Percentiles rank a stretch among this genome's conserved stretches.
These are phyloP conservation scores for Bellardia bayeri DNA, from an alignment of 2,888 invertebrate species.

Conservation along the genomic window DNA sequence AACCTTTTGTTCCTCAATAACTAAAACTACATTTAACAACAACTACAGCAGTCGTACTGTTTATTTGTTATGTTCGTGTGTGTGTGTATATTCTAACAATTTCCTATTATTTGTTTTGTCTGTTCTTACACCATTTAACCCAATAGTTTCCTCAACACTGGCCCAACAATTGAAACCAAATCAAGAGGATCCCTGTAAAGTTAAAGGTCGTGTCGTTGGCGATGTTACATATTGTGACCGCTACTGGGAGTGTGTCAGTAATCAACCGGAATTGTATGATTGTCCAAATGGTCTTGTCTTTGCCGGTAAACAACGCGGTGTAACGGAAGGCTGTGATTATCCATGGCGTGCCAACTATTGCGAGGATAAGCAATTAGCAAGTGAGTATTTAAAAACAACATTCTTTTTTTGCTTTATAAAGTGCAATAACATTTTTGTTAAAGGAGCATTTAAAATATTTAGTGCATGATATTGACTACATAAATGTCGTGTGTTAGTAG, in stretches of 20 bases:
- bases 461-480: no score
- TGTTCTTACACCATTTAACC: conserved; percentile 27
- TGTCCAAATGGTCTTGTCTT: conserved; percentile 96
- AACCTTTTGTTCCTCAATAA: conserved; percentile 16
- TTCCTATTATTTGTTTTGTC: conserved; percentile 44
- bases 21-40: conserved; percentile 19
- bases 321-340: conserved; percentile 95
- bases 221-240: conserved; percentile 93
- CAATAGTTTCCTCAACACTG: conserved; percentile 64
- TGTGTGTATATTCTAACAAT: conserved; percentile 13
- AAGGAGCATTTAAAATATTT: no score
- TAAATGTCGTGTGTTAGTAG: no score
- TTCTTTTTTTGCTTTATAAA: background rate
- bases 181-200: conserved; percentile 92
- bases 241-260: conserved; percentile 93
- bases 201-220: conserved; percentile 89
- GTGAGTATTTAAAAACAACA: conserved; percentile 84
- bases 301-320: conserved; percentile 94
- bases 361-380: conserved; percentile 91
- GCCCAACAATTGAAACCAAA: conserved; percentile 79
- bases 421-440: no score
- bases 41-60: background rate
- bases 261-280: conserved; percentile 93
- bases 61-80: background rate
- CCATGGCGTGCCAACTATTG: conserved; percentile 95